Percentiles rank a stretch among this genome's conserved stretches.
Evolutionary conservation across 2,888 invertebrate species (phyloP).

Genomic region (Hirtodrosophila duncani): DNA sequence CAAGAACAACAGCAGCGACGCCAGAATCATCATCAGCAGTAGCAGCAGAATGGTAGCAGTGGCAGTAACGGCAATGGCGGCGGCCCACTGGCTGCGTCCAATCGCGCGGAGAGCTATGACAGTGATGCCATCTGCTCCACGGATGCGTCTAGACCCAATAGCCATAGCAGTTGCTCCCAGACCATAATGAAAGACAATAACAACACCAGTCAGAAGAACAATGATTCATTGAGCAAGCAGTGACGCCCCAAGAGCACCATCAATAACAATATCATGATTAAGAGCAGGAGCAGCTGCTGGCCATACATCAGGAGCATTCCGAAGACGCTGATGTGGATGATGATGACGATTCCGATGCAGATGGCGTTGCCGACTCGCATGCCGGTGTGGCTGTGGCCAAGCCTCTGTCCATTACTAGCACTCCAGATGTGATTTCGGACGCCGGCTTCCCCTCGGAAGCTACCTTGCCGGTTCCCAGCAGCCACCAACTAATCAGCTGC

Average conservation of each 20-base stretch:
- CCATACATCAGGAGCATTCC: not conserved
- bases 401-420: slow-evolving; percentile 47
- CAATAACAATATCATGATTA: slow-evolving; percentile 66
- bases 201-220: slow-evolving; percentile 71
- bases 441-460: too few relatives aligned
- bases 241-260: slow-evolving; percentile 73
- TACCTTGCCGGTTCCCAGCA: too few relatives aligned
- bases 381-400: slow-evolving; percentile 33
- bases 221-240: slow-evolving; percentile 57
- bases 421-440: slow-evolving; percentile 60
- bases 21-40: slow-evolving; percentile 23
- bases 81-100: slow-evolving; percentile 31
- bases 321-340: not conserved
- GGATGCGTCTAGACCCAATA: slow-evolving; percentile 78
- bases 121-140: slow-evolving; percentile 80
- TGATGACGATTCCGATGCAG: slow-evolving; percentile 10
- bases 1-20: slow-evolving; percentile 50
- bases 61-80: slow-evolving; percentile 43
- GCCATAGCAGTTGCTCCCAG: slow-evolving; percentile 72
- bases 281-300: slow-evolving; percentile 11
- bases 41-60: not conserved
- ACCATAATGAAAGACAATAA: slow-evolving; percentile 78
- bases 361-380: slow-evolving; percentile 12
- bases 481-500: slow-evolving; percentile 78
- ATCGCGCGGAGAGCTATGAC: slow-evolving; percentile 80